Base-by-base conservation (phyloP, 2,888 invertebrate genomes). In the Cheilosia variabilis region DNA sequence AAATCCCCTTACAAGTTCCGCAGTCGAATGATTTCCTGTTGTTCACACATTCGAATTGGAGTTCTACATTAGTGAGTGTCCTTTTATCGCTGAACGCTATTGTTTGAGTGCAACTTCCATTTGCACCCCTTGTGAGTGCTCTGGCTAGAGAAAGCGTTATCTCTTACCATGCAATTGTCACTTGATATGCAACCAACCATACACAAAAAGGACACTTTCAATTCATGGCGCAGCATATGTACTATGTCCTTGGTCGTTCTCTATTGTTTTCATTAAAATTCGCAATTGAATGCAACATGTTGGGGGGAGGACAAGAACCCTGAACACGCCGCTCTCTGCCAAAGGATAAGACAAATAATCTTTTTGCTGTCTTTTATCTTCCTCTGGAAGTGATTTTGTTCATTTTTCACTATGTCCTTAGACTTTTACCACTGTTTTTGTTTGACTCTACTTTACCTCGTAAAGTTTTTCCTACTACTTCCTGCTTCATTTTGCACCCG, bases 271-370 rank as follows among this genome's bases (percentile, higher is more conserved):
- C 55, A 63, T 84, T 84, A 60, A 75, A 76, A 72, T 62, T 76
- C 71, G 62, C 65, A 86, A 57, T 68, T 66, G 55, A 55, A 86
- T 66, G 84, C 80, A 86, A 80, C 84, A 86, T 72, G 84, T 80
- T 19, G 17, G 19, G 15, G 7, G 52, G 24, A 15, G 6, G 17
- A 52, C 10, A 50, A 62, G 24, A 17, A 15, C 3, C 47, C 50
- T 27, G 13, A 52, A 10, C 58, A 37, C 37, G 50, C 75, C 31
- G 62, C 37, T 27, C 41, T 37, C 53, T 50, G 7, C 41, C 50
- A 78, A 66, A 78, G 63, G 57, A 69, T 50, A 19, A 52, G 58
- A 45, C 31, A 31, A 37, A 62, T 62, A 37, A 62, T 55, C 41
- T 50, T 45, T 58, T 37, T 68, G 27, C 19, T 17, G 19, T n/a